Evolutionary conservation across 92 coral and sea anemone species (phyloP).

Genomic region (Plumapathes pennacea): DNA sequence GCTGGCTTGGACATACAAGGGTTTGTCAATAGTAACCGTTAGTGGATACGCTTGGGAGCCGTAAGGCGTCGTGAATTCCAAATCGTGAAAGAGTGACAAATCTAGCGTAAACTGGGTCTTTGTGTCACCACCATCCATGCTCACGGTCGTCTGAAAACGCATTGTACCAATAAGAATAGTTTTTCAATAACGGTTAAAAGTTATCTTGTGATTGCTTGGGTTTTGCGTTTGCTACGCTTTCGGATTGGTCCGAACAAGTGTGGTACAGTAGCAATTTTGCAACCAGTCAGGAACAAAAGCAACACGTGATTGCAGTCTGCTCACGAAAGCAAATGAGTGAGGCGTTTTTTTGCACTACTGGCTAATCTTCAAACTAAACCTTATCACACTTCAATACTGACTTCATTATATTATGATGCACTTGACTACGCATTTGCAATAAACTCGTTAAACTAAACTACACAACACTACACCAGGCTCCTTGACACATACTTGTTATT

Average conservation of each 20-base stretch:
- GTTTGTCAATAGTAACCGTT: constrained; percentile 64
- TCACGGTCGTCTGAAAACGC: constrained; percentile 36
- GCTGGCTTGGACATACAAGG: constrained; percentile 65
- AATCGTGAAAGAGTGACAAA: constrained; percentile 57
- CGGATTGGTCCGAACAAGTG: not conserved
- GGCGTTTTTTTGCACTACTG: no score
- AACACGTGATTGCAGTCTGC: not conserved
- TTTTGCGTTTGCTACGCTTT: not conserved
- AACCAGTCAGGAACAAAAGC: not conserved
- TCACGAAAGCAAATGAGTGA: no score
- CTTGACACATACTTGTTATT: no score
- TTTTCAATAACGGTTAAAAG: no score
- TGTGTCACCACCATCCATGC: constrained; percentile 73
- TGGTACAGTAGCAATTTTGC: not conserved
- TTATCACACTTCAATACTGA: no score
- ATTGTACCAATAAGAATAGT: no score
- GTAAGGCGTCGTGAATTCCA: constrained; percentile 34
- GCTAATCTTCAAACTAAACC: no score
- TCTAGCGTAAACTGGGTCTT: constrained; percentile 68
- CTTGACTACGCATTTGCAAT: no score
- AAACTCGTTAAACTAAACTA: no score
- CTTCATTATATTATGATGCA: no score
- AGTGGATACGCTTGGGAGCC: constrained; percentile 69
- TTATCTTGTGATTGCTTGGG: not conserved
- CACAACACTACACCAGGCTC: no score